Base-by-base conservation (phyloP, 2,797 vertebrate species). In the Chiroxiphia lanceolata region DNA sequence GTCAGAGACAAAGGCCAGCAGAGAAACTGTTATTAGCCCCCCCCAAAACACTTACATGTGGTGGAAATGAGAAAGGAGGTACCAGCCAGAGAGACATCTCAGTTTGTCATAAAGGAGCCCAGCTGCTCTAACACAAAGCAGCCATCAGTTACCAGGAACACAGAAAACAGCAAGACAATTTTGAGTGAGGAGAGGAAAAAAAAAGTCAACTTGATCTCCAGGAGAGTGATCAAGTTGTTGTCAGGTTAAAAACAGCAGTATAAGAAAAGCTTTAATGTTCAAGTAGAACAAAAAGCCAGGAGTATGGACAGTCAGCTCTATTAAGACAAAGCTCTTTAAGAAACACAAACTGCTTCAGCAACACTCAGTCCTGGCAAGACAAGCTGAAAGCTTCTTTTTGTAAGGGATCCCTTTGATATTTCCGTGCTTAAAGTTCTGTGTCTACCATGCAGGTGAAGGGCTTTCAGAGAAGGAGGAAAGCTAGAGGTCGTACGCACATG, bases 301-400 rank as follows among this genome's bases (percentile, higher is more conserved):
- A 71, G 25, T 9, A 78, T 45, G 90, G 92, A 94, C 64, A 75
- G 45, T 83, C 38, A 83, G 76, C 57, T 84, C 92, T 68, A 94
- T 83, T 92, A 95, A 95, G 68, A 92, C 61, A 96, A 94, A 85
- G 65, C 65, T 93, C 81, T 90, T 91, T 18, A 71, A 57, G 75
- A 79, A 95, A 40, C 10, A 4, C 17, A 6, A 85, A 94, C 60
- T 0, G 1, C 91, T 75, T 87, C 87, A 85, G 84, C 82, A 92
- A 89, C 59, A 44, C 70, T 69, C 70, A 67, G 34, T 65, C 50
- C 75, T 20, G 1, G 69, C 78, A 81, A 95, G 57, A 81, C 31
- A 74, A 89, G 53, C 33, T 63, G 63, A 95, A 90, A 94, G 60
- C 60, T 90, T 23, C 76, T 93, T 91, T 95, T 78, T 78, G 64